Percentiles rank a stretch among this genome's conserved stretches.
These are phyloP conservation scores for Bombus affinis DNA, from an alignment of 1,140 invertebrate species.

Conservation along the genomic window DNA sequence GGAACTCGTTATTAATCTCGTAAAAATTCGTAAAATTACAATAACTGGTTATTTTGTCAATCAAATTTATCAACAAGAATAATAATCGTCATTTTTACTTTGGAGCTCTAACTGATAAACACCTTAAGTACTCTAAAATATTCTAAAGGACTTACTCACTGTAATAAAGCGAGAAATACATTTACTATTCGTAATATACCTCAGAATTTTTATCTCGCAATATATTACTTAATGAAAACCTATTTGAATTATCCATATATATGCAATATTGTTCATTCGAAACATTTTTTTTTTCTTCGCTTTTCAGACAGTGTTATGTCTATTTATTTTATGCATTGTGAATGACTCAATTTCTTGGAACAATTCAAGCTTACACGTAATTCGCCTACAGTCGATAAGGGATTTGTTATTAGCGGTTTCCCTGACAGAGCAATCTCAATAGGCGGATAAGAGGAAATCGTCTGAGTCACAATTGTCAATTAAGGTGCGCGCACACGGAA, in stretches of 20 bases:
- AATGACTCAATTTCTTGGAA: constrained; percentile 10
- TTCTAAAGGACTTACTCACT: too few species aligned
- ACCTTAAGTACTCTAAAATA: too few species aligned
- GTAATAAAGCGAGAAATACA: not conserved
- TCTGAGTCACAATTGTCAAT: constrained; percentile 64
- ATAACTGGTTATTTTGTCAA: too few species aligned
- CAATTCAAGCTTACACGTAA: not conserved
- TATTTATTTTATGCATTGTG: not conserved
- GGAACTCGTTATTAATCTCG: too few species aligned
- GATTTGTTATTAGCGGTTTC: constrained; percentile 50
- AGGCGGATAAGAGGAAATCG: constrained; percentile 58
- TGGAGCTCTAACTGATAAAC: too few species aligned
- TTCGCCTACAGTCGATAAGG: constrained; percentile 45
- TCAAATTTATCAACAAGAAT: too few species aligned
- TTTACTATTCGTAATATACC: too few species aligned
- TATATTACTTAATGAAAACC: too few species aligned
- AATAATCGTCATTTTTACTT: too few species aligned
- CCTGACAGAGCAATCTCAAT: constrained; percentile 16
- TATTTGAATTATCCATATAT: too few species aligned
- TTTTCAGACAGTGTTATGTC: not conserved
- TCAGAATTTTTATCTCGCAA: too few species aligned
- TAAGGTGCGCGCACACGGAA: constrained; percentile 53
- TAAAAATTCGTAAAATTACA: too few species aligned
- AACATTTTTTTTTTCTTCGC: not conserved
- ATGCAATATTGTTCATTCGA: not conserved